Evolutionary conservation across 2,113 vertebrate species (phyloP), one percentile per base, ranked within the genome.

Genomic region (Aythya baeri): DNA sequence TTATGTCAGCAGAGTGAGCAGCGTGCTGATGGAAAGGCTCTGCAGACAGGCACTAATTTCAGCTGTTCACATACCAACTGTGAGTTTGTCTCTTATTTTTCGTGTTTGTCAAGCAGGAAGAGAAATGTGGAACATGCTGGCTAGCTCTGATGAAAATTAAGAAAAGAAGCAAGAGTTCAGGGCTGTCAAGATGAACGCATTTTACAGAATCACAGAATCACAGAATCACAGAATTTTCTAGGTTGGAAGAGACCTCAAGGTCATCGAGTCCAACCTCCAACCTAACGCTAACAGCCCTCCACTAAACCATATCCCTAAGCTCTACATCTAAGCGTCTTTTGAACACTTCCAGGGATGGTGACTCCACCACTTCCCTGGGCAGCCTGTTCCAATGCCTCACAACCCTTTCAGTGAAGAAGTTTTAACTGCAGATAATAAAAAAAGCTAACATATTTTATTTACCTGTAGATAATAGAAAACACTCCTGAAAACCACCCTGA

Each of bases 401-500:
- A n/a, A n/a, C n/a, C n/a, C n/a, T n/a, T n/a, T n/a, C n/a, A n/a
- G n/a, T n/a, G n/a, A n/a, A n/a, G n/a, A n/a, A n/a, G n/a, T n/a
- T n/a, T 13, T 25, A 62, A 57, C 78, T 34, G 55, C 9, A 50
- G 74, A 7, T 41, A 59, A 5, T 58, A 44, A 73, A 21, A 74
- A 27, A 71, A 59, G n/a, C 59, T 93, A 17, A 85, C 26, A 44
- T 57, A 1, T 59, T 66, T n/a, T 86, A 34, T 79, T 25, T 80
- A 44, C 49, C 9, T 41, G 32, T 59, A 99, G 99, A 99, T 99
- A 67, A 94, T 99, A 52, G 99, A 99, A 97, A 99, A 99, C 96
- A 99, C 99, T 82, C 99, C 99, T 1, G 99, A 99, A 96, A 99
- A 98, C 54, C 99, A 99, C 95, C 99, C 99, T 0, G 99, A 99